Conservation (phyloP, 1,140 invertebrate genomes). For the Dendrolimus punctatus region DNA sequence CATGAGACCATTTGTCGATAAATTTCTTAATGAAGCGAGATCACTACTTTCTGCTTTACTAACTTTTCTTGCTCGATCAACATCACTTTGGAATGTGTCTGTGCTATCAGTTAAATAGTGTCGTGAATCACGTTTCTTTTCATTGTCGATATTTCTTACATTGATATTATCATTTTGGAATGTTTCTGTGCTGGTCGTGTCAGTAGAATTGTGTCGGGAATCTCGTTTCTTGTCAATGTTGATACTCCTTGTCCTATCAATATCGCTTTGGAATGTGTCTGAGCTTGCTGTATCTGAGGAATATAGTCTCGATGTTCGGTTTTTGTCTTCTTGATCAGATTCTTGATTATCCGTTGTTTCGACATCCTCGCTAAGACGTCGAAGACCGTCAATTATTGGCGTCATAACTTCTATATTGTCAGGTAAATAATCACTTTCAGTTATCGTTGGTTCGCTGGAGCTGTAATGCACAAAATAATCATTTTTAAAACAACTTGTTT, state of each 20-base stretch:
- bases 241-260: no score
- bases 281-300: no score
- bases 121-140: conserved; percentile 7
- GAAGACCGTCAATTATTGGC: conserved; percentile 58
- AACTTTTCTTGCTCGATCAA: conserved; percentile 47
- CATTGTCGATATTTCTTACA: no score
- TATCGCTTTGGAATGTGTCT: no score
- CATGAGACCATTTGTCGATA: conserved; percentile 64
- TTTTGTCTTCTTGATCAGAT: conserved; percentile 22
- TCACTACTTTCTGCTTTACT: conserved; percentile 53
- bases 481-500: neutral
- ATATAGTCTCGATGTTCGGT: conserved; percentile 4
- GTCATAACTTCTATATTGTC: conserved; percentile 68
- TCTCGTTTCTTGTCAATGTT: no score
- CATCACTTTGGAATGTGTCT: conserved; percentile 49
- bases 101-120: conserved; percentile 24
- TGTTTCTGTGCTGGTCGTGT: conserved; percentile 23
- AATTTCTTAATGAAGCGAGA: conserved; percentile 53
- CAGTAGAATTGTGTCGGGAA: conserved; percentile 11
- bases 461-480: conserved; percentile 26
- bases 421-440: conserved; percentile 60
- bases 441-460: conserved; percentile 54
- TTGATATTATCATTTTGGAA: no score
- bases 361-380: conserved; percentile 37
- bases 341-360: conserved; percentile 23